Evolutionary conservation across 2,113 vertebrate species (phyloP).

Genomic region (Nothobranchius kuhntae): DNA sequence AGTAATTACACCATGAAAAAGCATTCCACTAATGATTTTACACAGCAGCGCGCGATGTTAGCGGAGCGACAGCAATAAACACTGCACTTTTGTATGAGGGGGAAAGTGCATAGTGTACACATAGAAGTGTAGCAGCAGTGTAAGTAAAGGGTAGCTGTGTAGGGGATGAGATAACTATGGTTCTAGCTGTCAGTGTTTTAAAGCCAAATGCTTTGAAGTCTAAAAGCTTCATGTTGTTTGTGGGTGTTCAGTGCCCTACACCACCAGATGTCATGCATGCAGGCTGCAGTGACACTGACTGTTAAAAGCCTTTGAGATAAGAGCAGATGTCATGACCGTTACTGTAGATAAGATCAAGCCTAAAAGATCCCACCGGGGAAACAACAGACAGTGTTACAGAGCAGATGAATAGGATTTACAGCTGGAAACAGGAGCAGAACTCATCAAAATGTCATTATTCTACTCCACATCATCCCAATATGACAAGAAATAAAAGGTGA

Average conservation of each 20-base stretch:
- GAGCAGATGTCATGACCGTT: conserved; percentile 13
- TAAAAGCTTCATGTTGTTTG: not conserved
- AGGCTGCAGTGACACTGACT: not conserved
- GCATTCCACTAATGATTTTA: conserved; percentile 62
- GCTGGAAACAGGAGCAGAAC: not conserved
- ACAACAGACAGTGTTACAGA: not conserved
- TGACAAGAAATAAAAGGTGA: conserved; percentile 14
- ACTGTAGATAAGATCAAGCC: conserved; percentile 6
- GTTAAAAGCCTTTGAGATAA: conserved; percentile 10
- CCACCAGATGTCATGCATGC: not conserved
- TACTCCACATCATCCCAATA: not conserved
- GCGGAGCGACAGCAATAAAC: conserved; percentile 51
- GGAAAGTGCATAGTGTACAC: not conserved
- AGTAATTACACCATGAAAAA: conserved; percentile 73
- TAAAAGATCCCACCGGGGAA: conserved; percentile 4
- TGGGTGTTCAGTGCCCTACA: not conserved
- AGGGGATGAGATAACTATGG: not conserved
- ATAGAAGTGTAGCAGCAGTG: conserved; percentile 1
- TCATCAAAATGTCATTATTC: conserved; percentile 1
- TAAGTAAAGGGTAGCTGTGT: conserved; percentile 14
- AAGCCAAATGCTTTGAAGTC: not conserved
- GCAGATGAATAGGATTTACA: conserved; percentile 12
- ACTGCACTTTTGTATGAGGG: conserved; percentile 49
- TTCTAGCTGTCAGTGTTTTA: conserved; percentile 2
- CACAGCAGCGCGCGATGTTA: conserved; percentile 54